Evolutionary conservation across 2,888 invertebrate species (phyloP), one percentile per base, ranked within the genome.

Genomic region (Pelosia muscerda): DNA sequence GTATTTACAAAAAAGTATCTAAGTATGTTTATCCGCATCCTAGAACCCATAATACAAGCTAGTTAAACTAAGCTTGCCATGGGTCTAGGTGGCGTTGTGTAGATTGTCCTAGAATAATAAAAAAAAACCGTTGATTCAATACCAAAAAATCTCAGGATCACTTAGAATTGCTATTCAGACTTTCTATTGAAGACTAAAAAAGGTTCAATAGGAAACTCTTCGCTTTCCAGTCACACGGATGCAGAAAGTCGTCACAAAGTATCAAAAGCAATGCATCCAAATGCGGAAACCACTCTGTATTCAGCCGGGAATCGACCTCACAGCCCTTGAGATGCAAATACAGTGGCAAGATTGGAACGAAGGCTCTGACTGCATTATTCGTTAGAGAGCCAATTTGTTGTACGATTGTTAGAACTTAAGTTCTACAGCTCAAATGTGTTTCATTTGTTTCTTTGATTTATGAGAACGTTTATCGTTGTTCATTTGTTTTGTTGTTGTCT

Each of bases 311-410:
- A 84, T 80, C 79, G 83, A 82, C 82, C 76, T 77, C 31, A 68
- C 55, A 70, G 72, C 80, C 79, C 83, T 86, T 86, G 84, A 81
- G 82, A 86, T 86, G 86, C 82, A 84, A 86, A 86, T 86, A 75
- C 60, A 68, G 67, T 65, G 76, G 80, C 77, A 75, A 76, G 75
- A 82, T 82, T 78, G 79, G 72, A 77, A 73, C 63, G 65, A 53
- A 69, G 73, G 72, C 65, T 69, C 68, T 59, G 28, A 26, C 38
- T 54, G 53, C 28, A 42, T 59, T 69, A 67, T 75, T 79, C 74
- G 63, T 60, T 64, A 42, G 54, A 58, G 38, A 54, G 54, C 54
- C 55, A 58, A 56, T 65, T 58, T 62, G 65, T 61, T 11, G 34
- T 31, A 25, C 10, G 55, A 49, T 64, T 68, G 28, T 59, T 66